These are phyloP conservation scores for Percopsis omiscomaycus DNA, from an alignment of 2,797 vertebrate species.

Conservation along the genomic window DNA sequence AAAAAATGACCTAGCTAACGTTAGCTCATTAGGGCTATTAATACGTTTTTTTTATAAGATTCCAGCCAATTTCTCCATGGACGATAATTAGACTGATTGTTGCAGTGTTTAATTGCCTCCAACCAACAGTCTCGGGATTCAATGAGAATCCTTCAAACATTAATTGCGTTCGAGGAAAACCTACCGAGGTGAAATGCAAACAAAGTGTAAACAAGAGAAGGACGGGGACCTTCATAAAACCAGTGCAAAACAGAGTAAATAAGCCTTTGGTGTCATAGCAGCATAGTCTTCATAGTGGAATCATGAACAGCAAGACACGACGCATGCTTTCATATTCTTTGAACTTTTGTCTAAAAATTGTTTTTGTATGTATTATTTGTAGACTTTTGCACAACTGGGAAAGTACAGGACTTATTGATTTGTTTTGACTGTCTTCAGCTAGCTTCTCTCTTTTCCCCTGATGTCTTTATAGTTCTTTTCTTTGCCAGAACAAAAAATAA, in stretches of 20 bases:
- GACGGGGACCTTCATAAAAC: conserved; percentile 28
- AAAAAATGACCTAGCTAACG: too few species aligned
- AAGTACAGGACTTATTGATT: neutral
- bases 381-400: neutral
- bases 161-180: too few species aligned
- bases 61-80: conserved; percentile 18
- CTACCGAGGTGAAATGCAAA: neutral
- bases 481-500: neutral
- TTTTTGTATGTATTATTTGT: neutral
- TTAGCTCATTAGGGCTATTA: too few species aligned
- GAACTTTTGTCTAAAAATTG: neutral
- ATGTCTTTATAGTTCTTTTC: neutral
- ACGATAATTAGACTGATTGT: conserved; percentile 54
- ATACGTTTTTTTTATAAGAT: too few species aligned
- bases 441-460: neutral
- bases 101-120: conserved; percentile 60
- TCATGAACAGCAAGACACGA: neutral
- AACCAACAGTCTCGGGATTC: conserved; percentile 31
- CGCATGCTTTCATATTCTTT: neutral
- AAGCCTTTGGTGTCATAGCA: neutral
- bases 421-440: neutral
- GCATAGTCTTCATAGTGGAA: too few species aligned
- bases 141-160: conserved; percentile 26
- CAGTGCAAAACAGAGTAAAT: conserved; percentile 3
- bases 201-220: conserved; percentile 21